phyloP scores from a whole-genome alignment of 2,113 vertebrate genomes.

The Elachura formosa region DNA sequence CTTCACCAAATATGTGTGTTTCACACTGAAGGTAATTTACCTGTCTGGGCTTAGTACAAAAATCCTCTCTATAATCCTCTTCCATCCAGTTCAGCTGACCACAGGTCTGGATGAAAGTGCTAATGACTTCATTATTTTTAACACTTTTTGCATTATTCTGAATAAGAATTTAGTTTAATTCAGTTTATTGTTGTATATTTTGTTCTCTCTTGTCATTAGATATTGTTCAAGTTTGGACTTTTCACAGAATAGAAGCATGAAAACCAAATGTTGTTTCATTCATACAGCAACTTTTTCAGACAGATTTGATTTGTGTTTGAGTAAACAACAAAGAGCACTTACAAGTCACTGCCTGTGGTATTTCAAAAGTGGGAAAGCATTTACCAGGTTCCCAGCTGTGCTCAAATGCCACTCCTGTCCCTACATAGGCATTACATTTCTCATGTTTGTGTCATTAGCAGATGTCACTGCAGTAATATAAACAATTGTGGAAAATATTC shows the following conservation, averaged over 20 bases:
- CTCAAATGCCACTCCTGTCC: not conserved
- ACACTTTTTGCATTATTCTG: not conserved
- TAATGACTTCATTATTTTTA: not conserved
- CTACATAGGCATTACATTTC: not conserved
- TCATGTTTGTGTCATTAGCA: not conserved
- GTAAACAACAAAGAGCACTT: not conserved
- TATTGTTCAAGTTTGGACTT: not conserved
- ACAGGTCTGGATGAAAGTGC: not conserved
- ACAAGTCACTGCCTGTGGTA: not conserved
- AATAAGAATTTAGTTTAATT: not conserved
- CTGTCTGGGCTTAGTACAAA: not conserved
- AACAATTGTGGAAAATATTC: not conserved
- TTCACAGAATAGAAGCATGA: not conserved
- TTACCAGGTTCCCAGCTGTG: not conserved
- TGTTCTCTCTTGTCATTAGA: not conserved
- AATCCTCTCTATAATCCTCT: not conserved
- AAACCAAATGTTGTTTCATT: not conserved
- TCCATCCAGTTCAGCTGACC: not conserved
- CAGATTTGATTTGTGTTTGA: not conserved
- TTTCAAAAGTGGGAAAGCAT: not conserved
- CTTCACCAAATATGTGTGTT: not conserved
- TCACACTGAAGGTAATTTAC: not conserved
- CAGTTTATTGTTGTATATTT: not conserved
- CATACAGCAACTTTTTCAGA: not conserved
- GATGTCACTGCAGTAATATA: not conserved